Conservation (phyloP, 2,113 vertebrate species). For the Sturnus vulgaris region DNA sequence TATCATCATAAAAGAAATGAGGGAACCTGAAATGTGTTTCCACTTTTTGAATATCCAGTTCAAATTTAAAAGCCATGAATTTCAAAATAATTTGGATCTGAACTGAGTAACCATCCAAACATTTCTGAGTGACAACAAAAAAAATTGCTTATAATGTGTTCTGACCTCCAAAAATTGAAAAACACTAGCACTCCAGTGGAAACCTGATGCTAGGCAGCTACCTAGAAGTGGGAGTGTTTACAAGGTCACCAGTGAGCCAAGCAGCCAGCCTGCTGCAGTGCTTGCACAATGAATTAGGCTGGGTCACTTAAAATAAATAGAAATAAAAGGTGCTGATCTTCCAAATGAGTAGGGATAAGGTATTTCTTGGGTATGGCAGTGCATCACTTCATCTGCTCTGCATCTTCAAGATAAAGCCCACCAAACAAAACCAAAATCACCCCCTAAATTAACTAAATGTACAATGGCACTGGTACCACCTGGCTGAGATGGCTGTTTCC, state of each 20-base stretch:
- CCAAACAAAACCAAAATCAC: neutral
- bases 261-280: neutral
- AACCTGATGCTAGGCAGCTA: neutral
- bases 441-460: neutral
- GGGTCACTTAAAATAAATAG: neutral
- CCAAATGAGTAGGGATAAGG: neutral
- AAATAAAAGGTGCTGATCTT: neutral
- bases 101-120: neutral
- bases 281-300: neutral
- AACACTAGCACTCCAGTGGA: neutral
- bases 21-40: neutral
- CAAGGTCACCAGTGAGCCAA: neutral
- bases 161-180: neutral
- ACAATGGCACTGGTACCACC: neutral
- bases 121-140: neutral
- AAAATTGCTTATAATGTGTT: neutral
- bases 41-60: neutral
- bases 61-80: neutral
- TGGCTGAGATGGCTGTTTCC: neutral
- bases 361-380: neutral
- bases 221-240: neutral
- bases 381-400: neutral
- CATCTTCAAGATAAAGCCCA: neutral
- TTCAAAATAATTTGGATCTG: neutral
- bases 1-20: conserved; percentile 42